Base-by-base conservation (phyloP, 2,888 invertebrate genomes). In the Deilephila porcellus region DNA sequence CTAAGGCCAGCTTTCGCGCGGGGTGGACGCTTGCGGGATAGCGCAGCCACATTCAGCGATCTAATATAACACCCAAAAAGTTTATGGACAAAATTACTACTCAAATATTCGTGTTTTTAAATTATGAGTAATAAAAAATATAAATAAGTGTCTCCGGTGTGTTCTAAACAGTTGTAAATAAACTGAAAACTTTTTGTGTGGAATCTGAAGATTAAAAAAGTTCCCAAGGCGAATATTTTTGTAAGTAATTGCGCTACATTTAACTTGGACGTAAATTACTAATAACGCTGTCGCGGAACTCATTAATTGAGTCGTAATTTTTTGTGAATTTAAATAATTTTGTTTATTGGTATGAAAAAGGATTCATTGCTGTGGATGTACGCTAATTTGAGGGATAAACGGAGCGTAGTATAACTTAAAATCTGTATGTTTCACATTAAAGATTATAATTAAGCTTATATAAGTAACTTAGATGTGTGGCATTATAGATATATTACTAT, bases 1-100 rank as follows among this genome's bases (percentile, higher is more conserved):
- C 67, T 67, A 52, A 67, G 52, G 67, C 67, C 25, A 52, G 25
- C 67, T 52, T 29, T 67, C 67, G 67, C 67, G 67, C 67, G 67
- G 52, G 67, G 67, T 67, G 67, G 67, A 45, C 67, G 67, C 67
- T 25, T 25, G 67, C 17, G 45, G n/a, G 67, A 67, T 20, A 20
- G 45, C 67, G 25, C 52, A 25, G 25, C 45, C 20, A 45, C 25
- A 52, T 52, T 63, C n/a, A 25, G 25, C 67, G 67, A 52, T 67
- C 67, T 20, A 17, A 11, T 45, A 11, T 8, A 62, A 45, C 45
- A 25, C 17, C 25, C 52, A 14, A 52, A 67, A 67, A 67, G 67
- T 67, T 67, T 20, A 14, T 25, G 17, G 62, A 62, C 37, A 45
- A 11, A 52, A 67, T n/a, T 11, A 45, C 64, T 19, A 67, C 17